phyloP scores from a whole-genome alignment of 2,113 vertebrate genomes.

The Herpetotheres cachinnans region DNA sequence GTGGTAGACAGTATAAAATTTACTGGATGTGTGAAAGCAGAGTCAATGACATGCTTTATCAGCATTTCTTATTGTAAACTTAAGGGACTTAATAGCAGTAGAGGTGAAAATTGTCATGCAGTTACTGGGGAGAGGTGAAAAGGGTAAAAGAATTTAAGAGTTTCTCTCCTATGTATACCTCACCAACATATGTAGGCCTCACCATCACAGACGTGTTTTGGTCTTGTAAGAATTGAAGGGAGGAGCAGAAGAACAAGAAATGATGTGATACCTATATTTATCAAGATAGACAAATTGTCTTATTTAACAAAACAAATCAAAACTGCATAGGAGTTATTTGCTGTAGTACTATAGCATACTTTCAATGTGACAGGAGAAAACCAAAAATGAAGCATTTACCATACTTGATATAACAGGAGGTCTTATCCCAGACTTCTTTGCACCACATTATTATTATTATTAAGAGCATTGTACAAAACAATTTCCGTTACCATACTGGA shows the following conservation, averaged over 20 bases:
- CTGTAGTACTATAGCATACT: not conserved
- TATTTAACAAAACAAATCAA: not conserved
- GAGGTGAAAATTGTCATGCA: not conserved
- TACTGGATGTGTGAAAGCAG: not conserved
- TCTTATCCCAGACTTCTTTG: not conserved
- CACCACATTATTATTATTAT: not conserved
- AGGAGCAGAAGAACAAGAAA: not conserved
- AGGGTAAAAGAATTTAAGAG: not conserved
- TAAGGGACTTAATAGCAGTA: not conserved
- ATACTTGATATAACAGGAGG: not conserved
- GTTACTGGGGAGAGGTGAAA: not conserved
- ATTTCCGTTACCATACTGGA: not conserved
- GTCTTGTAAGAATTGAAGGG: not conserved
- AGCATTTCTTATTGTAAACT: not conserved
- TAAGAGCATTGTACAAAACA: not conserved
- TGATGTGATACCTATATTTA: not conserved
- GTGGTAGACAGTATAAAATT: not conserved
- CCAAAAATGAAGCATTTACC: not conserved
- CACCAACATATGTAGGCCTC: not conserved
- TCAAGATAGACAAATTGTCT: not conserved
- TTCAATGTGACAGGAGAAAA: not conserved
- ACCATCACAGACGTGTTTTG: not conserved
- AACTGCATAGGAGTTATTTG: not conserved
- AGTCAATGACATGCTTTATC: not conserved
- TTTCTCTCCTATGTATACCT: not conserved